These are phyloP conservation scores for Antechinus flavipes DNA, from an alignment of 2,113 vertebrate genomes.

Conservation along the genomic window DNA sequence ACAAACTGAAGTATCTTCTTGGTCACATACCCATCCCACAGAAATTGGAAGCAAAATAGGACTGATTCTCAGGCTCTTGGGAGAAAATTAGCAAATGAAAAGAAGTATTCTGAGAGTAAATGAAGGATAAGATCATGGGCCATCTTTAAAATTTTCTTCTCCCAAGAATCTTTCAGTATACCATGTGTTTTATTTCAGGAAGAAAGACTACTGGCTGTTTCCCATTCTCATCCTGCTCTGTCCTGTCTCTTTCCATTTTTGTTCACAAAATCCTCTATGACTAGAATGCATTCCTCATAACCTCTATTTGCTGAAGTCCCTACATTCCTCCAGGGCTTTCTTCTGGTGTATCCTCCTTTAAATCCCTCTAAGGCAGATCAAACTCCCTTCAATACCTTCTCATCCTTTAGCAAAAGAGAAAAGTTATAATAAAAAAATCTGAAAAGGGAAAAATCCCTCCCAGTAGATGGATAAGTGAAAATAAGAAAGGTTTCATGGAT, in stretches of 20 bases:
- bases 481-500: background rate
- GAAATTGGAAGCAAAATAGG: conserved; percentile 11
- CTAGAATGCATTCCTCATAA: background rate
- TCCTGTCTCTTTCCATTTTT: background rate
- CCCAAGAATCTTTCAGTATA: background rate
- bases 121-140: background rate
- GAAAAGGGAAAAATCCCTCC: background rate
- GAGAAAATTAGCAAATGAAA: conserved; percentile 6
- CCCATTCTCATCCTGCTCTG: background rate
- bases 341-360: background rate
- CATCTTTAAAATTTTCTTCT: background rate
- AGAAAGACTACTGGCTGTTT: background rate
- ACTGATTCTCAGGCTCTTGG: rapidly evolving
- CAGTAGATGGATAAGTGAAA: background rate
- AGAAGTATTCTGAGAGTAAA: background rate
- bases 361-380: background rate
- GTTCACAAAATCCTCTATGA: background rate
- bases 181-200: background rate
- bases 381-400: background rate
- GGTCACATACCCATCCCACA: background rate
- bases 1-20: background rate
- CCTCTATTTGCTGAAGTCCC: background rate
- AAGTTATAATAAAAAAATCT: background rate
- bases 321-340: background rate
- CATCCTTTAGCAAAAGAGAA: background rate